A percentile compares a stretch with the other conserved stretches of the same genome.
phyloP scores from a whole-genome alignment of 2,113 vertebrate species.

The Pao palembangensis region DNA sequence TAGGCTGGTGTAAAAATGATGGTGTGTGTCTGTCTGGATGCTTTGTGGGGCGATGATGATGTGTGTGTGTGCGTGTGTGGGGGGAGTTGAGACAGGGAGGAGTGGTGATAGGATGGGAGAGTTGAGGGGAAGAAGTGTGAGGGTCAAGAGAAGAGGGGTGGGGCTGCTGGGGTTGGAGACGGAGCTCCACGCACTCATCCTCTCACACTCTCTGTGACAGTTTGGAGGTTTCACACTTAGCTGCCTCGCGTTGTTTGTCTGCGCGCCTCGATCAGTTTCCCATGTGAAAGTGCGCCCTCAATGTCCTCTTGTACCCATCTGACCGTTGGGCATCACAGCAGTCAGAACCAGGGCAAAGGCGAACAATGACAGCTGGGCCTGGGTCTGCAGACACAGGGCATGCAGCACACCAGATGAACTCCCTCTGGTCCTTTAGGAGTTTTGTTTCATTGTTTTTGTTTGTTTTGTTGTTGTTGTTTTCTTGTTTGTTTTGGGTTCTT shows the following conservation, averaged over 20 bases:
- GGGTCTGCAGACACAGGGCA: slow-evolving; percentile 33
- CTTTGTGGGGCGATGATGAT: slow-evolving; percentile 30
- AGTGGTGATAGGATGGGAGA: slow-evolving; percentile 44
- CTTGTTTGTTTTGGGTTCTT: neutral
- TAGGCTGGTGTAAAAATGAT: slow-evolving; percentile 46
- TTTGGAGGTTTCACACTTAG: slow-evolving; percentile 77
- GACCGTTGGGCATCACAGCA: slow-evolving; percentile 65
- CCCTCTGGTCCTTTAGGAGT: slow-evolving; percentile 25
- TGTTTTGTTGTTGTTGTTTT: neutral
- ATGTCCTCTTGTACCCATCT: slow-evolving; percentile 40
- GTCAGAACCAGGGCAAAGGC: slow-evolving; percentile 43
- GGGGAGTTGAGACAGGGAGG: slow-evolving; percentile 28
- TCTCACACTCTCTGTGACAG: slow-evolving; percentile 66
- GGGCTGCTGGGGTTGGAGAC: neutral
- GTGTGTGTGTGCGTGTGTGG: slow-evolving; percentile 31
- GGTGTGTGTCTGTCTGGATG: slow-evolving; percentile 65
- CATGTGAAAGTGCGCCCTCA: slow-evolving; percentile 75
- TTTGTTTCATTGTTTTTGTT: slow-evolving; percentile 42
- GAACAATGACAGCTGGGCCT: slow-evolving; percentile 57
- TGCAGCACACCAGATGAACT: slow-evolving; percentile 18
- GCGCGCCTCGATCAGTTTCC: slow-evolving; percentile 65
- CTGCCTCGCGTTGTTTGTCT: slow-evolving; percentile 71
- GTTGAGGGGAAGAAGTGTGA: slow-evolving; percentile 13
- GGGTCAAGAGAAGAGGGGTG: slow-evolving; percentile 1
- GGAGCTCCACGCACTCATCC: slow-evolving; percentile 38